A percentile compares a stretch with the other conserved stretches of the same genome.
These are phyloP conservation scores for Trididemnum miniatum DNA, from an alignment of 23 tunicate genomes.

Conservation along the genomic window DNA sequence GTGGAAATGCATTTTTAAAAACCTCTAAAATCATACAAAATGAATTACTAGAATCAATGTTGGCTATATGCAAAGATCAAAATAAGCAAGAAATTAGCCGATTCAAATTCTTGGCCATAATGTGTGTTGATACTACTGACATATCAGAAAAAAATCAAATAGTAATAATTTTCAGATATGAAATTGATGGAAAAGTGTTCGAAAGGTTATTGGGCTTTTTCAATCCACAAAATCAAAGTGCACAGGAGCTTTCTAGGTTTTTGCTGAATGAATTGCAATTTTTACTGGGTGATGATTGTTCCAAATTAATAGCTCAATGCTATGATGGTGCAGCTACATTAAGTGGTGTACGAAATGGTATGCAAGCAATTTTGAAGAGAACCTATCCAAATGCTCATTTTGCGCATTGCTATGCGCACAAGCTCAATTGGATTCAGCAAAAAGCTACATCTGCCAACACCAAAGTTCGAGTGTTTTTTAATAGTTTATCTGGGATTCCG, in stretches of 20 bases:
- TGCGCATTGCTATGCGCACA: conserved; percentile 31
- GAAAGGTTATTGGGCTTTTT: conserved; percentile 14
- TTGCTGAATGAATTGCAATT: no score
- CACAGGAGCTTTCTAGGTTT: no score
- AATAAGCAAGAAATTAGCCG: neutral
- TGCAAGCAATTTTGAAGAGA: conserved; percentile 22
- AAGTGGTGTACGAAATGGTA: neutral
- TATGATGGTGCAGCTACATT: no score
- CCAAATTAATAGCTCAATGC: no score
- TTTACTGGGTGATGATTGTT: no score
- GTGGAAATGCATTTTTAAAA: neutral
- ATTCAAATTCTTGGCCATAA: neutral
- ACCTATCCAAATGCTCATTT: neutral
- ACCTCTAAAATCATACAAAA: neutral
- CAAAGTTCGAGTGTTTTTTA: conserved; percentile 8
- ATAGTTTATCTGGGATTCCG: conserved; percentile 2
- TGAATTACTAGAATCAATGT: neutral
- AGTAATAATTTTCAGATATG: neutral
- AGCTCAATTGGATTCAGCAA: neutral
- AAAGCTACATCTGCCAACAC: conserved; percentile 12
- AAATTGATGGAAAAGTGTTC: neutral
- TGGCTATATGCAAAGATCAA: neutral
- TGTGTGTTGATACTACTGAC: conserved; percentile 12
- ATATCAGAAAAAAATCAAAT: neutral
- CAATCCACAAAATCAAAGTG: no score